These are phyloP conservation scores for Illadopsis cleaveri DNA, from an alignment of 2,113 vertebrate genomes.

Conservation along the genomic window DNA sequence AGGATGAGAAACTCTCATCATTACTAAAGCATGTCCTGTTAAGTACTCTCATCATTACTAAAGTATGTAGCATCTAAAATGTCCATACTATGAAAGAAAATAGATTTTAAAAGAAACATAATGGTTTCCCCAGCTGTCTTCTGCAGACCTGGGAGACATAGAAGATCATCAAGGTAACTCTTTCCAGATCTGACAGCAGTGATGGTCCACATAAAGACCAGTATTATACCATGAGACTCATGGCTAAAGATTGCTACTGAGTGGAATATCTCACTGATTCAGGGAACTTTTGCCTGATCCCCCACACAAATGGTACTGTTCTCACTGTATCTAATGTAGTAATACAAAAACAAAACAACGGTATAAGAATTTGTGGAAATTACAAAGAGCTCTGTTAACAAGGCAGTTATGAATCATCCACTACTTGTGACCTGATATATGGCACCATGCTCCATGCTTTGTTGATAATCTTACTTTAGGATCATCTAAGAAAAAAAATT, in stretches of 20 bases:
- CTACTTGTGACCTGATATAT: not conserved
- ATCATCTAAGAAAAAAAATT: not conserved
- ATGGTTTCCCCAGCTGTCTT: not conserved
- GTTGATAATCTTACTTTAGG: not conserved
- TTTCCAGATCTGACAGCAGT: not conserved
- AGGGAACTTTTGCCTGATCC: not conserved
- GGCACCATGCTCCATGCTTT: not conserved
- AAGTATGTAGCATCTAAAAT: not conserved
- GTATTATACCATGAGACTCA: rapidly evolving
- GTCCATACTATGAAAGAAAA: not conserved
- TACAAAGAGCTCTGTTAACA: not conserved
- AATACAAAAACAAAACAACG: not conserved
- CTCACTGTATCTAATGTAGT: not conserved
- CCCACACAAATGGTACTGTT: not conserved
- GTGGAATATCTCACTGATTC: not conserved
- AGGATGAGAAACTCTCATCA: not conserved
- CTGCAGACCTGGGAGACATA: not conserved
- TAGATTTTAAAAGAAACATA: not conserved
- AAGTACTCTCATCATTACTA: not conserved
- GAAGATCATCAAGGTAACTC: not conserved
- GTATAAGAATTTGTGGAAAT: not conserved
- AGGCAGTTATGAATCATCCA: not conserved
- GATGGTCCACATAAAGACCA: not conserved
- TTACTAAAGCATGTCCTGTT: not conserved
- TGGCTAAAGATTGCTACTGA: not conserved